Evolutionary conservation across 2,888 invertebrate species (phyloP), one percentile per base, ranked within the genome.

Genomic region (Magallana nippona): DNA sequence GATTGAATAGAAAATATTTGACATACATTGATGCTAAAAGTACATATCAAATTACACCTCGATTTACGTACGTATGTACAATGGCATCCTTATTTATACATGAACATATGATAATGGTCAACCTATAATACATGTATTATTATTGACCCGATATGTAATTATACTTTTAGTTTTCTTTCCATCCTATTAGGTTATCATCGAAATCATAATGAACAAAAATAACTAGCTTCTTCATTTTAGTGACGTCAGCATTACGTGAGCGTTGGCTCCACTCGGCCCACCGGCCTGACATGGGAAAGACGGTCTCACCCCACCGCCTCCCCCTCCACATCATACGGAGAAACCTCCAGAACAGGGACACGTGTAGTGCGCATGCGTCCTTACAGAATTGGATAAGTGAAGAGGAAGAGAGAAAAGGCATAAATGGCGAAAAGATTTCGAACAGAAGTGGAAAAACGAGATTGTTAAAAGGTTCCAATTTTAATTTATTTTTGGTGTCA

Each of bases 371-470:
- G 15, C 79, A 56, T 57, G 79, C 57, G n/a, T 71, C 71, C 27
- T 27, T 71, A 27, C 11, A 17, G 57, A 79, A 83, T 58, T 83
- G 83, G 83, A 77, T 71, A 77, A 80, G 80, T 15, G 71, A 71
- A 5, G 71, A 79, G 17, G 80, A 83, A 44, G 77, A 5, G 77
- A 44, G 11, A 83, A 80, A 15, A 27, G 44, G 77, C 32, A 56
- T 19, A 80, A 77, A 17, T 71, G 56, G 71, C 55, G 78, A 57
- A 57, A 63, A 44, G 56, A 63, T 55, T 84, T 84, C 57, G 79
- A 79, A 60, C 71, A 79, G 8, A 82, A 84, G 32, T 84, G 84
- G 84, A 84, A 58, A 55, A 58, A 62, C 13, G 84, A 84, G 63
- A 58, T 84, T 15, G 55, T 79, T 55, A 84, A 84, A 63, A 78